A percentile compares a stretch with the other conserved stretches of the same genome.
phyloP scores from a whole-genome alignment of 2,888 invertebrate species.

The Meiosimyza platycephala region DNA sequence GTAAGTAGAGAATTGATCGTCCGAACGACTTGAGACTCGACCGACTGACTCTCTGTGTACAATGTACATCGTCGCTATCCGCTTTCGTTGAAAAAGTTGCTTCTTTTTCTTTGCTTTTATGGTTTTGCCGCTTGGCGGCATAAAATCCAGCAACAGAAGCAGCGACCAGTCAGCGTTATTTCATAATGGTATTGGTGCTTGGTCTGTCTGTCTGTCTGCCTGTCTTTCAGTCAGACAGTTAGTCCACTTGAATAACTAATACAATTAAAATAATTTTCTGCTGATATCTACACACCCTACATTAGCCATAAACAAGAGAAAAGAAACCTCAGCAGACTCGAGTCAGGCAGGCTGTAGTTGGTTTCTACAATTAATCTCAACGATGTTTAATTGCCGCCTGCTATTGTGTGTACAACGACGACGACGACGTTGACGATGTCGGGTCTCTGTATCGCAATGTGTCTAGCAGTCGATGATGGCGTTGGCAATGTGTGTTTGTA shows the following conservation, averaged over 20 bases:
- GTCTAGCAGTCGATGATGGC: slow-evolving; percentile 42
- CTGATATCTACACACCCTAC: slow-evolving; percentile 33
- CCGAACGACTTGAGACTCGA: slow-evolving; percentile 1
- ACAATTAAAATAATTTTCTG: slow-evolving; percentile 31
- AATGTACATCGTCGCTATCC: slow-evolving; percentile 28
- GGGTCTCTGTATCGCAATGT: slow-evolving; percentile 6
- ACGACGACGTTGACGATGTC: background rate
- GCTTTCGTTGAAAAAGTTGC: slow-evolving; percentile 28
- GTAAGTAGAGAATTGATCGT: slow-evolving; percentile 27
- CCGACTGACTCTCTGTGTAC: slow-evolving; percentile 24
- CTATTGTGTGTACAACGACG: background rate
- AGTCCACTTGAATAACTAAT: slow-evolving; percentile 33
- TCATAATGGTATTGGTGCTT: background rate
- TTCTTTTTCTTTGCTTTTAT: slow-evolving; percentile 17
- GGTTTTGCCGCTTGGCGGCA: slow-evolving; percentile 4
- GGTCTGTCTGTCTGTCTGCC: slow-evolving; percentile 16
- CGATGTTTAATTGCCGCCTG: slow-evolving; percentile 33
- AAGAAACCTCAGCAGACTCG: slow-evolving; percentile 28
- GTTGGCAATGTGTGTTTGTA: slow-evolving; percentile 44
- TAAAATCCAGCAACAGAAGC: no score
- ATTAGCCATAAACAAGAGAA: slow-evolving; percentile 31
- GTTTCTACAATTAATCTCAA: slow-evolving; percentile 35
- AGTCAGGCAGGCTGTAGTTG: slow-evolving; percentile 28
- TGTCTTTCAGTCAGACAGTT: background rate
- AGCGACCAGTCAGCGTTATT: no score